Base-by-base conservation (phyloP, 2,797 vertebrate species). In the Myioborus miniatus region DNA sequence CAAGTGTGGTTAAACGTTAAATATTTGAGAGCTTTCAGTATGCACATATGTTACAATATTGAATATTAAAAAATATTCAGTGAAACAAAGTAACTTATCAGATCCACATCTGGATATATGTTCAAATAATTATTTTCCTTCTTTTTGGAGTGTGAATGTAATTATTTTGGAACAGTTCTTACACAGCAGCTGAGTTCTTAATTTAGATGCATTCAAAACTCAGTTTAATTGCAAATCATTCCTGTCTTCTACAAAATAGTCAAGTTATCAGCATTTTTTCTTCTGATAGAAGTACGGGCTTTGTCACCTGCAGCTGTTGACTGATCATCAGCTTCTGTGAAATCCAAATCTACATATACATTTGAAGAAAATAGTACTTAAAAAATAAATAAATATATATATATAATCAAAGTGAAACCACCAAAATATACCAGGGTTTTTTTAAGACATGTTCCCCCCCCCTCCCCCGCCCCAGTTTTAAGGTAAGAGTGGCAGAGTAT, bases 171-270 rank as follows among this genome's bases (percentile, higher is more conserved):
- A 53, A 23, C 52, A 37, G 9, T 49, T 94, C 49, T 90, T 83
- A 47, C 56, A 27, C 18, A 58, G 47, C 76, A 83, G 37, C 23
- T 88, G 72, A 34, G 43, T 91, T 60, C 53, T 78, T 92, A 78
- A 59, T 91, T 91, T 79, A 64, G 65, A 65, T 78, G 39, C 79
- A 78, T 91, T 90, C 32, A 86, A 85, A 80, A 75, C 68, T 83
- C 29, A 36, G 15, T 68, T 91, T 78, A 78, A 36, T 91, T 94
- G 82, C 44, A 86, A 89, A 83, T 88, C 8, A 65, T 70, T 93
- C 62, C 65, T 58, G 7, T 62, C 15, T 41, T 83, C 20, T 65
- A 50, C 37, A 69, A 86, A 43, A 46, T 16, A 90, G 76, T 67
- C 10, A 39, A 37, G 13, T 78, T 92, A 60, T 46, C 62, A 83